A percentile compares a stretch with the other conserved stretches of the same genome.
Conservation (phyloP, 2,888 invertebrate species). For the Brenthis daphne region DNA sequence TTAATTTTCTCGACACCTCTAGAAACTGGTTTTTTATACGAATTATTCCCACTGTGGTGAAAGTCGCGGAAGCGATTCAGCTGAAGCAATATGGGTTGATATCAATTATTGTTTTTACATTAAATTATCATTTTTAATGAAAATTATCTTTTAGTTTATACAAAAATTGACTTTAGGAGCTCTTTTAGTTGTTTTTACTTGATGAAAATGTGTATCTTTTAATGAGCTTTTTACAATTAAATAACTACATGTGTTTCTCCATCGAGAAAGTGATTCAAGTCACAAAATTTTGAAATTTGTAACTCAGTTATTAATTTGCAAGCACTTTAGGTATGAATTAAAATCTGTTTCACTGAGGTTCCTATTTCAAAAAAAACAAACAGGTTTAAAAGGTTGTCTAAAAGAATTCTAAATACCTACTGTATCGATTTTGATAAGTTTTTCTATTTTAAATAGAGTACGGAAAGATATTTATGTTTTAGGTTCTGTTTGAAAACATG, state of each 20-base stretch:
- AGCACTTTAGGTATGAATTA: too few species aligned
- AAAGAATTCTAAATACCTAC: neutral
- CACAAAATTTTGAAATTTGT: too few species aligned
- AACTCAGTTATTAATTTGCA: too few species aligned
- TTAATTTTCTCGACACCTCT: constrained; percentile 53
- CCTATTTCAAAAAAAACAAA: too few species aligned
- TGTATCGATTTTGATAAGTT: constrained; percentile 12
- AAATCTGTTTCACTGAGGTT: too few species aligned
- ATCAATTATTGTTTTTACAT: constrained; percentile 32
- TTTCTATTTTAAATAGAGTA: neutral
- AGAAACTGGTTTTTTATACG: constrained; percentile 38
- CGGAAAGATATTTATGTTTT: neutral
- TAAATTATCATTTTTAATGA: constrained; percentile 29
- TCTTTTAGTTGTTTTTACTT: too few species aligned
- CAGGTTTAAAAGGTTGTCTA: too few species aligned
- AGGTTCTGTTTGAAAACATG: constrained; percentile 7
- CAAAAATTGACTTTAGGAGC: neutral
- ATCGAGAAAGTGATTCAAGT: too few species aligned
- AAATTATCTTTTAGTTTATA: constrained; percentile 17
- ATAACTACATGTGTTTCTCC: too few species aligned
- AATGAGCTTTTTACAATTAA: too few species aligned
- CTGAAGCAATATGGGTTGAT: constrained; percentile 25
- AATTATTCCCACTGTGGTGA: constrained; percentile 40
- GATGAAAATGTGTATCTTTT: too few species aligned
- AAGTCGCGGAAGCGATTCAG: constrained; percentile 32